Conservation (phyloP, 2,113 vertebrate species). For the Elachura formosa region DNA sequence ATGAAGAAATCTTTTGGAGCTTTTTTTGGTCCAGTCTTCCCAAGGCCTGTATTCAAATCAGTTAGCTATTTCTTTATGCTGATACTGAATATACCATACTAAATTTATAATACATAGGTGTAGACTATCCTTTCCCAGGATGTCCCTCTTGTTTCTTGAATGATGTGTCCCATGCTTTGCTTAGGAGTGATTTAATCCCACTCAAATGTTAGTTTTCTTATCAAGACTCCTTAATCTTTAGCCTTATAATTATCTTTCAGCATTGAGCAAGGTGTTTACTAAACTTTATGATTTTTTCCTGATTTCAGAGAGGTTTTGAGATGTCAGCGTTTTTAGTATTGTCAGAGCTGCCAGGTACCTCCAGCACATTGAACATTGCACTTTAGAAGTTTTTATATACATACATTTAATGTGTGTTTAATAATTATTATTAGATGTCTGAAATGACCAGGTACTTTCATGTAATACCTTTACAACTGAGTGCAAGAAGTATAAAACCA, state of each 20-base stretch:
- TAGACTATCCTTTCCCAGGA: not conserved
- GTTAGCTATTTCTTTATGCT: not conserved
- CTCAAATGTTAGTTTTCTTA: not conserved
- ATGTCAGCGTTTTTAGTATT: not conserved
- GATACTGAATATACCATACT: not conserved
- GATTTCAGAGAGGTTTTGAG: not conserved
- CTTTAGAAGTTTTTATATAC: not conserved
- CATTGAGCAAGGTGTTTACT: not conserved
- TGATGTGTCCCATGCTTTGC: not conserved
- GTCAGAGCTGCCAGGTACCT: not conserved
- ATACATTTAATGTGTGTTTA: not conserved
- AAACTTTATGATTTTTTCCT: not conserved
- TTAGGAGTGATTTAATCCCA: not conserved
- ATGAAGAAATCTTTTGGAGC: accelerated
- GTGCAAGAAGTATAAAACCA: not conserved
- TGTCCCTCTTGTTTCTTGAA: not conserved
- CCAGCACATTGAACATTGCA: not conserved
- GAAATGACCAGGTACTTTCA: not conserved
- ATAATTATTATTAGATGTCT: not conserved
- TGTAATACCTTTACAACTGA: not conserved
- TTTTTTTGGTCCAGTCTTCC: not conserved
- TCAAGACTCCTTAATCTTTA: not conserved
- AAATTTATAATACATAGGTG: not conserved
- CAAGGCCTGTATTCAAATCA: not conserved
- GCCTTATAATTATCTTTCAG: not conserved